Evolutionary conservation across 2,113 vertebrate genomes (phyloP), one percentile per base, ranked within the genome.

Genomic region (Fregetta grallaria): DNA sequence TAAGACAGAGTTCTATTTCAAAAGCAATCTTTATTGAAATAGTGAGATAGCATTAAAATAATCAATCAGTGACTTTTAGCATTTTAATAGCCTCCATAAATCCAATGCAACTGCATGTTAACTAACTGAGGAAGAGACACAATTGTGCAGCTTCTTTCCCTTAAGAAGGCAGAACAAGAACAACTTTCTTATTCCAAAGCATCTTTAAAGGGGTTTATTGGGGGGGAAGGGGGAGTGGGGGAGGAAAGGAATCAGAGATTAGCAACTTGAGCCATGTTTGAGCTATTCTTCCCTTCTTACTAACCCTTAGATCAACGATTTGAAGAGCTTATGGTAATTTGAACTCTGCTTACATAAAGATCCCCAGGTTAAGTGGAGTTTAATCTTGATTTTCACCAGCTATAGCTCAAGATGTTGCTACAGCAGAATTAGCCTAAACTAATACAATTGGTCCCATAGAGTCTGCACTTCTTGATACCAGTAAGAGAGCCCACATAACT

Each of bases 301-400:
- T 91, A 56, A 83, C 90, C 74, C 74, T 87, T 53, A 83, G 68
- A 92, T 91, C 71, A 84, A 86, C 73, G 53, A 93, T 74, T 85
- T 90, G 34, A 92, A 93, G 56, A 95, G 55, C 30, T 97, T 90
- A 94, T 30, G 77, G 75, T 92, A 94, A 97, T 94, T 87, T 89
- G 88, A 96, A 88, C 47, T 85, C 95, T 71, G 66, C 66, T 91
- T 81, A 92, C 89, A 93, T 63, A 86, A 94, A 92, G 92, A 95
- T 96, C 84, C 52, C 22, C 63, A 92, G 96, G 94, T 97, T 94
- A 95, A 38, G 52, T 40, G 40, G 47, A 79, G 34, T 81, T 96
- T 90, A 96, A 97, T 95, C 95, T 96, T 91, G 94, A 67, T 80
- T 95, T 93, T 88, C 84, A 92, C 21, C 92, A 86, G 85, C 62